Conservation (phyloP, 2,113 vertebrate genomes). For the Heptranchias perlo region DNA sequence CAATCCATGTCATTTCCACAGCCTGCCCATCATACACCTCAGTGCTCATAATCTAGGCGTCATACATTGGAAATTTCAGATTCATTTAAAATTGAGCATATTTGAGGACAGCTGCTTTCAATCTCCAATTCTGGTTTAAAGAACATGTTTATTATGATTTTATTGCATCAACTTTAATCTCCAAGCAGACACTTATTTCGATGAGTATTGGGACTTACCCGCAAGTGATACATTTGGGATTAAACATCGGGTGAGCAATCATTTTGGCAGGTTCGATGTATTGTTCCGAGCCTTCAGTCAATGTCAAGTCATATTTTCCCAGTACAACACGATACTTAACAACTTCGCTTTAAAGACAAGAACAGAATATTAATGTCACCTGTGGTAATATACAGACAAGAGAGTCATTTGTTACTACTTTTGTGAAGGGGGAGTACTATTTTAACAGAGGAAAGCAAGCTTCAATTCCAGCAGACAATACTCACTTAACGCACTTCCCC, state of each 20-base stretch:
- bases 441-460: neutral
- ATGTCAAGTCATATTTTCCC: conserved; percentile 27
- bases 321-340: conserved; percentile 6
- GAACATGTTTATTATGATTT: neutral
- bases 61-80: too few relatives aligned
- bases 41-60: neutral
- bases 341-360: conserved; percentile 29
- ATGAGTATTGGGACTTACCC: neutral
- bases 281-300: conserved; percentile 26
- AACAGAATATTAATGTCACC: neutral
- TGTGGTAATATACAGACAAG: neutral
- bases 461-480: neutral
- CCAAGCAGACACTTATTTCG: neutral
- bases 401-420: neutral
- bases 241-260: conserved; percentile 33
- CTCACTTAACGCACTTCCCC: conserved; percentile 26
- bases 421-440: neutral
- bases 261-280: conserved; percentile 21
- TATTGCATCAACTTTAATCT: too few relatives aligned
- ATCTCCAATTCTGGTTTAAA: neutral
- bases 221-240: conserved; percentile 34
- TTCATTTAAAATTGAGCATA: neutral
- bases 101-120: neutral
- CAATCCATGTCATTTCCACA: neutral
- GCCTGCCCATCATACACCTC: too few relatives aligned